Conservation (phyloP, 2,797 vertebrate genomes). For the Alosa sapidissima region DNA sequence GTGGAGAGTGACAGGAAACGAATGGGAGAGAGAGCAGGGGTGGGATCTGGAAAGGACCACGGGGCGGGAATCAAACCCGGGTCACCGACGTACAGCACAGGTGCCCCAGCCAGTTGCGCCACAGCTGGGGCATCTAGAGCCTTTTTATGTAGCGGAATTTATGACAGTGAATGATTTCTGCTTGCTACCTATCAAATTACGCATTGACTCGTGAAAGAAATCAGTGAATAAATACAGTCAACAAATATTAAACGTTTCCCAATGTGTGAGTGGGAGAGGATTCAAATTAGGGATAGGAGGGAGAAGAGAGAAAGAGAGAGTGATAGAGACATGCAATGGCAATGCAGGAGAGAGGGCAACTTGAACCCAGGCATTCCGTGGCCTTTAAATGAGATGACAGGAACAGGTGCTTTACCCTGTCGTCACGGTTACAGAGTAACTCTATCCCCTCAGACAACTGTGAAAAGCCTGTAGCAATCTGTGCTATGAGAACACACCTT, state of each 20-base stretch:
- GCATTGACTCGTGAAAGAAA: neutral
- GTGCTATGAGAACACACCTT: neutral
- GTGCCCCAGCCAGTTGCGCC: too few species aligned
- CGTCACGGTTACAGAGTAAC: constrained; percentile 46
- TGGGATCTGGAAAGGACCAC: too few species aligned
- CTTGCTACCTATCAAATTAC: neutral
- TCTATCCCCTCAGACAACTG: constrained; percentile 39
- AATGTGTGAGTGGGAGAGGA: neutral
- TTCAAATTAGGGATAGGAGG: neutral
- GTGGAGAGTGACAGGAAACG: too few species aligned
- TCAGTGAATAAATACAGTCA: neutral
- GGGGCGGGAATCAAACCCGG: too few species aligned
- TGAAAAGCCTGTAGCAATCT: constrained; percentile 33
- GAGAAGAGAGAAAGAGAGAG: constrained; percentile 4
- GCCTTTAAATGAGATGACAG: constrained; percentile 58
- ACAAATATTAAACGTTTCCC: neutral
- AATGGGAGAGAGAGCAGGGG: too few species aligned
- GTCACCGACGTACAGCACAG: too few species aligned
- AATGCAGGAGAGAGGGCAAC: constrained; percentile 40
- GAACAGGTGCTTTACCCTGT: constrained; percentile 62
- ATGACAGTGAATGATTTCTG: neutral
- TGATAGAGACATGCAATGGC: constrained; percentile 35
- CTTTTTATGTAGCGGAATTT: neutral
- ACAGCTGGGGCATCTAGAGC: too few species aligned
- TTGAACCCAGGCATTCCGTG: constrained; percentile 58